These are phyloP conservation scores for Melanotaenia duboulayi DNA, from an alignment of 2,113 vertebrate species.

Conservation along the genomic window DNA sequence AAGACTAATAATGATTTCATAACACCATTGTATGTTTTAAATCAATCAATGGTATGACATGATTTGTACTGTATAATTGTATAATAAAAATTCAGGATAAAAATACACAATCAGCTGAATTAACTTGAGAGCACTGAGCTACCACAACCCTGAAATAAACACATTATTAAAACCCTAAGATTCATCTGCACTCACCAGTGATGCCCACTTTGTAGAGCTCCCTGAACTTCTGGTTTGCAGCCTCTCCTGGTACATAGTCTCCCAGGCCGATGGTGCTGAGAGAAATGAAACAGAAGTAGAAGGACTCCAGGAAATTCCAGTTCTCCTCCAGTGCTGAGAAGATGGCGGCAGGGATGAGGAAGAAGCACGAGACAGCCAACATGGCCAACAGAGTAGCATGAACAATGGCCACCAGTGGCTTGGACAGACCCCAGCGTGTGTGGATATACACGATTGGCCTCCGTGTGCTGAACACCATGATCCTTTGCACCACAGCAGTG, in stretches of 20 bases:
- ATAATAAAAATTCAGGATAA: too few species aligned
- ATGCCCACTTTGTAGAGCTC: constrained; percentile 96
- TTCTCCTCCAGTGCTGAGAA: constrained; percentile 93
- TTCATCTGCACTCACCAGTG: constrained; percentile 86
- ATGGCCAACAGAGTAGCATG: constrained; percentile 87
- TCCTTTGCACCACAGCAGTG: constrained; percentile 94
- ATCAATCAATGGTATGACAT: too few species aligned
- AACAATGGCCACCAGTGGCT: constrained; percentile 89
- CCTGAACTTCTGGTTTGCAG: constrained; percentile 91
- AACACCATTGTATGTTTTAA: too few species aligned
- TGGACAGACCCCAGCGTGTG: constrained; percentile 91
- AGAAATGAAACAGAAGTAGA: constrained; percentile 98
- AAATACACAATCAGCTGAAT: not conserved
- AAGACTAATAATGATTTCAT: not conserved
- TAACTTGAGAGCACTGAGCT: too few species aligned
- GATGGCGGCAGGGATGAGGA: constrained; percentile 93
- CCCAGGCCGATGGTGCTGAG: constrained; percentile 96
- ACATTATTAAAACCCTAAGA: not conserved
- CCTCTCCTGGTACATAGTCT: constrained; percentile 96
- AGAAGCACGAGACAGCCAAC: constrained; percentile 89
- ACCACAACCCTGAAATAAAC: not conserved
- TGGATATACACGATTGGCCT: constrained; percentile 90
- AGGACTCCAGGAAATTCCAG: constrained; percentile 98
- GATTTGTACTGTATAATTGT: too few species aligned
- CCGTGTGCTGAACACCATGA: constrained; percentile 90